These are phyloP conservation scores for Pimpla rufipes DNA, from an alignment of 2,888 invertebrate species.

Conservation along the genomic window DNA sequence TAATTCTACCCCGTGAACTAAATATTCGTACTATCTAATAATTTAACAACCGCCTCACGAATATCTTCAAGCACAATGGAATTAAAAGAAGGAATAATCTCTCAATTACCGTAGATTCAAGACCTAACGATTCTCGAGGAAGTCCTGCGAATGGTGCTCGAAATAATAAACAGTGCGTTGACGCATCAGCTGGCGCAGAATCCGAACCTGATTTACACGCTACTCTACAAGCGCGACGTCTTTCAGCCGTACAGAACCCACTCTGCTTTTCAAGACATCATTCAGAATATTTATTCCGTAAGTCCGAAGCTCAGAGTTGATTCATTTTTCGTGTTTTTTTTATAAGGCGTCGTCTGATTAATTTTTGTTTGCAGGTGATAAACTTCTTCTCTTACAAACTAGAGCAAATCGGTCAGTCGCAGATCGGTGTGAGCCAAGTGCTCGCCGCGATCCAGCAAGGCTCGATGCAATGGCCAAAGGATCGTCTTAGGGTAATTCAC, in stretches of 20 bases:
- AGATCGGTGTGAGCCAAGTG: conserved; percentile 94
- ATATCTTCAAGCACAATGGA: too few species aligned
- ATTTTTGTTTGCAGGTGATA: conserved; percentile 86
- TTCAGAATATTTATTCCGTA: conserved; percentile 98
- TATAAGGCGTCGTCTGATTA: too few species aligned
- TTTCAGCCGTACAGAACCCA: conserved; percentile 95
- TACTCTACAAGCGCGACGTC: conserved; percentile 96
- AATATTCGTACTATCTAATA: too few species aligned
- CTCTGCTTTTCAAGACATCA: conserved; percentile 96
- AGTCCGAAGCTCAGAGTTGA: conserved; percentile 68
- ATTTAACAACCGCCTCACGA: too few species aligned
- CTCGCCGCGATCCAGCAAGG: conserved; percentile 95
- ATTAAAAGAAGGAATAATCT: background rate
- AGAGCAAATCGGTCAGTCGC: conserved; percentile 87
- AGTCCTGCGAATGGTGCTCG: conserved; percentile 97
- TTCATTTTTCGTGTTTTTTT: too few species aligned
- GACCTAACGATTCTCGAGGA: conserved; percentile 97
- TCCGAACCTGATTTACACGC: conserved; percentile 97
- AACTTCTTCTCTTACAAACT: conserved; percentile 90
- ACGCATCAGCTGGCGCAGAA: conserved; percentile 95
- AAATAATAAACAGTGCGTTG: conserved; percentile 98
- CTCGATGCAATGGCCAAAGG: conserved; percentile 96
- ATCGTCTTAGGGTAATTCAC: conserved; percentile 93
- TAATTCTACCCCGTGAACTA: conserved; percentile 67
- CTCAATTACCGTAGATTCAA: conserved; percentile 88